A percentile compares a stretch with the other conserved stretches of the same genome.
Evolutionary conservation across 2,113 vertebrate genomes (phyloP).

Genomic region (Aspiorhynchus laticeps): DNA sequence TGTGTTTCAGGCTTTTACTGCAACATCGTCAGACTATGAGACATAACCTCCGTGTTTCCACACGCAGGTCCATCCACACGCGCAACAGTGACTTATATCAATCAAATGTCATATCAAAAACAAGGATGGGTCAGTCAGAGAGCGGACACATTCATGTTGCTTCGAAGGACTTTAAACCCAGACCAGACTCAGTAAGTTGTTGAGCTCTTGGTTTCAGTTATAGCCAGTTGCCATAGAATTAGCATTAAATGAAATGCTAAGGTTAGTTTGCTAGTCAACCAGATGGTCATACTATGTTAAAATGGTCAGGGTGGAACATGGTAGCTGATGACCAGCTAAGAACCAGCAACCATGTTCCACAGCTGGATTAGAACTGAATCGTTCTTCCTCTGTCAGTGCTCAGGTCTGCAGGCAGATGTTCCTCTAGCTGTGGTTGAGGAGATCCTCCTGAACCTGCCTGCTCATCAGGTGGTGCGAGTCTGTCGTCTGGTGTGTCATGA

Average conservation of each 20-base stretch:
- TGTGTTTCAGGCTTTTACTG: neutral
- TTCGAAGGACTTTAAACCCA: neutral
- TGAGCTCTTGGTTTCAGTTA: neutral
- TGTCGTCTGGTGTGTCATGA: constrained; percentile 70
- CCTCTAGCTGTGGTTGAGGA: constrained; percentile 70
- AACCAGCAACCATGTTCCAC: neutral
- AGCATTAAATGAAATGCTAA: neutral
- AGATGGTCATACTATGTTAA: neutral
- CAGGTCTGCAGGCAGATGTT: constrained; percentile 21
- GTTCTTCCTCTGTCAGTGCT: neutral
- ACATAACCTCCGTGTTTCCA: neutral
- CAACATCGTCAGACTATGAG: neutral
- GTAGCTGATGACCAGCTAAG: neutral
- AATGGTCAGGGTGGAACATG: neutral
- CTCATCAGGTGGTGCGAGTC: constrained; percentile 60
- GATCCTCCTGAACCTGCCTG: constrained; percentile 70
- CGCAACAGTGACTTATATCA: neutral
- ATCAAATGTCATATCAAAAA: neutral
- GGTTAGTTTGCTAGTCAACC: no score
- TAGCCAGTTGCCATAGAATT: neutral
- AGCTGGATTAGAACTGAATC: neutral
- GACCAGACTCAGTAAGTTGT: neutral
- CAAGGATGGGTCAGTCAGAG: neutral
- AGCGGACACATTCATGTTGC: neutral
- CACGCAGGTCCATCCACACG: neutral